Conservation (phyloP, 2,797 vertebrate species). For the Cryptoprocta ferox region DNA sequence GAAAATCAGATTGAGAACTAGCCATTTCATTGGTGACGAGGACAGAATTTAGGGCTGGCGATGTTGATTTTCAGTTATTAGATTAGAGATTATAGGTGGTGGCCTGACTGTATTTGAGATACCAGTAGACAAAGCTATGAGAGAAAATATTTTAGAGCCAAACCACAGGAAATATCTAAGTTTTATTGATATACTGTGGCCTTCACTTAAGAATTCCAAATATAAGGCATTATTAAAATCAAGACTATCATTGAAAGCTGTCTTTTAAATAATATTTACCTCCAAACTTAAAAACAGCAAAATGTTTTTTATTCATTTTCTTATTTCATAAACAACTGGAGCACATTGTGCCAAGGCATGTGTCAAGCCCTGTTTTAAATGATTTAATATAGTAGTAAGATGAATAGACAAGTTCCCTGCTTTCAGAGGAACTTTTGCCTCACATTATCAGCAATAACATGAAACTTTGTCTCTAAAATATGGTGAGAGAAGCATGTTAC, state of each 20-base stretch:
- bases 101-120: background rate
- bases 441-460: background rate
- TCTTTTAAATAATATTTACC: background rate
- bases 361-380: background rate
- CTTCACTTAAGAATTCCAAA: background rate
- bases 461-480: background rate
- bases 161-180: background rate
- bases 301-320: background rate
- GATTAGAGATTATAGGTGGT: background rate
- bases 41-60: background rate
- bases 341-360: background rate
- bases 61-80: background rate
- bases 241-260: background rate
- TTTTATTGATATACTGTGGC: background rate
- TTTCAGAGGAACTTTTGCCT: background rate
- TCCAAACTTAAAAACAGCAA: background rate
- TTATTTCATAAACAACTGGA: background rate
- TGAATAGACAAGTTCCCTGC: background rate
- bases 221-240: background rate
- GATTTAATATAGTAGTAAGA: background rate
- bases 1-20: background rate
- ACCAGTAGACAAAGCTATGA: background rate
- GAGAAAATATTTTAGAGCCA: background rate
- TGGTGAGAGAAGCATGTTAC: background rate
- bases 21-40: background rate